phyloP scores from a whole-genome alignment of 2,113 vertebrate species.

The Sinosuthora webbiana region DNA sequence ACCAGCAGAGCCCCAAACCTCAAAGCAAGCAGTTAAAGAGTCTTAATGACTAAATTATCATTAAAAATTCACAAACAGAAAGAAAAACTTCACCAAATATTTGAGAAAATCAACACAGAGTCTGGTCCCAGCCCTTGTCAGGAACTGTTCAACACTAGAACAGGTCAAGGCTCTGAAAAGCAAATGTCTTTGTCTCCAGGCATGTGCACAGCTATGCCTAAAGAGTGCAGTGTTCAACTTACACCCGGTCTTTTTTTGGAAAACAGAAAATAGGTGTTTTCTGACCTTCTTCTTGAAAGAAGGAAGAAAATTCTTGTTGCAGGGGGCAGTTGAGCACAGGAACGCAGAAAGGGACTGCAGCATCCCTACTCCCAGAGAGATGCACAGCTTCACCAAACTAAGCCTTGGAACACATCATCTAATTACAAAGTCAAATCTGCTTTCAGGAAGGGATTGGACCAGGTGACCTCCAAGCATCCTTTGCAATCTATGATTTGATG shows the following conservation, averaged over 20 bases:
- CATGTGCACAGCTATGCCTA: neutral
- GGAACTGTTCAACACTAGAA: neutral
- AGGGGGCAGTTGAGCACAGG: rapidly evolving
- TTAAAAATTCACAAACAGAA: neutral
- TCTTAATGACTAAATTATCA: neutral
- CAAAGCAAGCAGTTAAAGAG: neutral
- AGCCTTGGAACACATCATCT: neutral
- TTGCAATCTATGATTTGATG: neutral
- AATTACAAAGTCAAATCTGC: neutral
- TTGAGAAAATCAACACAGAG: neutral
- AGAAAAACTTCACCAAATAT: neutral
- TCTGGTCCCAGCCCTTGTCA: neutral
- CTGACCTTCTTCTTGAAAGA: neutral
- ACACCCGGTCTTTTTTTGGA: neutral
- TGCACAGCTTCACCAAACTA: neutral
- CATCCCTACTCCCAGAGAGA: neutral
- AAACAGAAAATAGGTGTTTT: neutral
- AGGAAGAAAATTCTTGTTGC: neutral
- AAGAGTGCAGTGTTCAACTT: neutral
- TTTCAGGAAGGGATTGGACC: neutral
- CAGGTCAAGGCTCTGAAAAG: neutral
- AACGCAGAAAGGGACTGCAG: neutral
- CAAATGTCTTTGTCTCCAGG: neutral
- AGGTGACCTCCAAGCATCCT: neutral
- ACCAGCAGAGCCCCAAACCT: neutral